These are phyloP conservation scores for Crenuchus spilurus DNA, from an alignment of 2,797 vertebrate genomes.

Conservation along the genomic window DNA sequence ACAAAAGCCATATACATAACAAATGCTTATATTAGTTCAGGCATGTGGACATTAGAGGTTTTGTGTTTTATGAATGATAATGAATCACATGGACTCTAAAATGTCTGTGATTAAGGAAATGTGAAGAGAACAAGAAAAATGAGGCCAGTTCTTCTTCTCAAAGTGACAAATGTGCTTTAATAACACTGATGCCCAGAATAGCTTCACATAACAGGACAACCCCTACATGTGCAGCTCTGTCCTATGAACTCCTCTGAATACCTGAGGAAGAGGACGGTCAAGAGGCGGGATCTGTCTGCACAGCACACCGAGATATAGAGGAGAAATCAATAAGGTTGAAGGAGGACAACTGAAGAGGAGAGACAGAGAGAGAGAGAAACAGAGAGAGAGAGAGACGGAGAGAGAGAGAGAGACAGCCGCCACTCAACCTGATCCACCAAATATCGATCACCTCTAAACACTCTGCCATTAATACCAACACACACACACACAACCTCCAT, in stretches of 20 bases:
- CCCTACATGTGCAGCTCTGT: constrained; percentile 54
- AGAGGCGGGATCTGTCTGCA: constrained; percentile 16
- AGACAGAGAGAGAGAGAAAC: constrained; percentile 38
- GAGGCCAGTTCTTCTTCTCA: background rate
- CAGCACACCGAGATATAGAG: constrained; percentile 30
- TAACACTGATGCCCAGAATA: background rate
- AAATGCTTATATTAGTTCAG: too few species aligned
- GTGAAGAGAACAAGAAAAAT: background rate
- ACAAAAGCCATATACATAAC: too few species aligned
- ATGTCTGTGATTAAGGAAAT: too few species aligned
- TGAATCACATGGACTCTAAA: background rate
- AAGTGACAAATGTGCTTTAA: background rate
- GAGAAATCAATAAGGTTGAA: constrained; percentile 61
- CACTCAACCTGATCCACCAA: constrained; percentile 36
- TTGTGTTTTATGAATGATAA: too few species aligned
- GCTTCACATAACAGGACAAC: constrained; percentile 6
- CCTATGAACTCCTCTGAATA: constrained; percentile 57
- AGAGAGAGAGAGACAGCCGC: constrained; percentile 27
- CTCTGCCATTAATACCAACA: constrained; percentile 51
- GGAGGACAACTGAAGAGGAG: constrained; percentile 39
- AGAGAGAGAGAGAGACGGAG: constrained; percentile 23
- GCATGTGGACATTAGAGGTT: too few species aligned
- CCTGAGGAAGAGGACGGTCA: constrained; percentile 33
- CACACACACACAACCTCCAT: constrained; percentile 10
- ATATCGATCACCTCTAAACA: constrained; percentile 57